Base-by-base conservation (phyloP, 2,113 vertebrate species). In the Corvus moneduloides region DNA sequence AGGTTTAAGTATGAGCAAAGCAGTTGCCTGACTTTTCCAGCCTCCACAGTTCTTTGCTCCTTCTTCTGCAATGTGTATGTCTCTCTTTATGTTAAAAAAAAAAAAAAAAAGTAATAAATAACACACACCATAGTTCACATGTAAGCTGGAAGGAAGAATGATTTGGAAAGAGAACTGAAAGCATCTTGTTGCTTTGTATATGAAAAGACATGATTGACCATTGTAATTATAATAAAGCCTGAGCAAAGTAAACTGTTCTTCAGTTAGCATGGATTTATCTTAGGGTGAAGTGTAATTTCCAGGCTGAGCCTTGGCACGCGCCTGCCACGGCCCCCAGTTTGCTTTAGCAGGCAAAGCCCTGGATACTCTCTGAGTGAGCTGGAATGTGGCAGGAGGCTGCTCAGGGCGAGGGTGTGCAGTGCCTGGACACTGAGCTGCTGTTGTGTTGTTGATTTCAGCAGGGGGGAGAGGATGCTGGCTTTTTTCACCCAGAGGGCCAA, bases 401-500 rank as follows among this genome's bases (percentile, higher is more conserved):
- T 33, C 37, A 74, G 91, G 77, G 32, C 1, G 9, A 44, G 28
- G 18, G 33, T 61, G 85, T 63, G 77, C 79, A 33, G 74, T 78
- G 78, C 67, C 72, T 84, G 74, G 90, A 73, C 80, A 59, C 78
- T 98, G 97, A 98, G 95, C 96, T 7, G 54, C 68, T 91, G 91
- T 96, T 95, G 75, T 96, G 89, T 91, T 98, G 83, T 98, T 97
- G 95, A 88, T 97, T 97, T 95, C 97, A 96, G 78, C 98, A 99
- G 99, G 98, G 97, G 95, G 98, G 97, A 90, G 98, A 98, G 90
- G 98, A 97, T 46, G 97, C 97, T 43, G 98, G 97, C 94, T 97
- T 98, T 91, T 95, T 97, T 86, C 95, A 96, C 49, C 72, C 95
- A n/a, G 98, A 95, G 87, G 96, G 96, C 93, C 98, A 98, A 71